Evolutionary conservation across 2,113 vertebrate species (phyloP), one percentile per base, ranked within the genome.

Genomic region (Synodontis membranacea): DNA sequence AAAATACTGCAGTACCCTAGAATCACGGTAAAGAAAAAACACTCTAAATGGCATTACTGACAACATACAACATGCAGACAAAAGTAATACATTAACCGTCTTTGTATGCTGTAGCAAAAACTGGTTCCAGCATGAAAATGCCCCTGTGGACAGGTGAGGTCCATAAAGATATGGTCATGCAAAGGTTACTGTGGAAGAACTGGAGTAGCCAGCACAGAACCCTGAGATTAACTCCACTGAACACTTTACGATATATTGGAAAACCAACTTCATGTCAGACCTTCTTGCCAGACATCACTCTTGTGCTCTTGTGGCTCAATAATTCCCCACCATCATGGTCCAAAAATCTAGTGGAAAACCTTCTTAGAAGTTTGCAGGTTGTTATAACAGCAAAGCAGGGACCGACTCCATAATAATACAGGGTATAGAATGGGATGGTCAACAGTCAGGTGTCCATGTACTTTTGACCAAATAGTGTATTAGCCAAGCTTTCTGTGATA

Each of bases 1-100:
- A 99, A 87, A 99, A 99, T 56, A 99, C 97, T 21, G 98, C 95
- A 1, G 98, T 99, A 34, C 98, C 98, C 98, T 99, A 92, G n/a
- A 85, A 44, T 10, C 60, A 83, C 23, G 60, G 5, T 3, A 39
- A 23, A 23, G 6, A 42, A 34, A 34, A 58, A 11, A 68, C 5
- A 83, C 23, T 37, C 21, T 58, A 37, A 54, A 54, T 37, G 10
- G 19, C n/a, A 68, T 2, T 37, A n/a, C 76, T 17, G 23, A 31
- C 25, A 70, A 80, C 72, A 54, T 14, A 87, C 12, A 0, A 83
- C 3, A 85, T 4, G 31, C 42, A 70, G 37, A 58, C 2, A 50
- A 21, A 50, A 50, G 31, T 39, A 39, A 70, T 10, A 39, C 17
- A n/a, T n/a, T n/a, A 39, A 9, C 2, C 14, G 21, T 44, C 23